Percentiles rank a stretch among this genome's conserved stretches.
phyloP scores from a whole-genome alignment of 2,113 vertebrate genomes.

The Vidua macroura region DNA sequence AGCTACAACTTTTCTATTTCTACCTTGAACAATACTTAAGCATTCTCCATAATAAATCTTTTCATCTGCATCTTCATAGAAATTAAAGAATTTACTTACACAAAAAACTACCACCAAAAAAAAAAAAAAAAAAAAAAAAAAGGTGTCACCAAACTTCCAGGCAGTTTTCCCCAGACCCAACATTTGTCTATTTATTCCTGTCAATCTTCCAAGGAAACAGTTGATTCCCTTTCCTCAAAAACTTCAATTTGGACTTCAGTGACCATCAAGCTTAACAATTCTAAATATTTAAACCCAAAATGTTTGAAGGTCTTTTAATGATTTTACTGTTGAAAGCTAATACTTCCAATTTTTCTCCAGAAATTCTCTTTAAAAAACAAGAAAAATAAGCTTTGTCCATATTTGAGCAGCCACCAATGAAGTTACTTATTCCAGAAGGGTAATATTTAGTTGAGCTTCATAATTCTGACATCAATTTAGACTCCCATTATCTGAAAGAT shows the following conservation, averaged over 20 bases:
- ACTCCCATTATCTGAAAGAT: not conserved
- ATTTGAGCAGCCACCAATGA: not conserved
- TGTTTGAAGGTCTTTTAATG: not conserved
- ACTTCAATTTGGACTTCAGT: not conserved
- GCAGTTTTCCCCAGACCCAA: not conserved
- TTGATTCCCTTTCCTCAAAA: not conserved
- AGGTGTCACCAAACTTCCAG: not conserved
- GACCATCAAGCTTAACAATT: not conserved
- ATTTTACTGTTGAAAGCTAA: not conserved
- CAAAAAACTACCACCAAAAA: not conserved
- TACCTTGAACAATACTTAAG: not conserved
- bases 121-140: not conserved
- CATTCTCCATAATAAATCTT: not conserved
- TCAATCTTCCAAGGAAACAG: not conserved
- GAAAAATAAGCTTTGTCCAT: not conserved
- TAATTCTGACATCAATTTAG: not conserved
- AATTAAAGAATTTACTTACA: not conserved
- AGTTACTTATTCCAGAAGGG: not conserved
- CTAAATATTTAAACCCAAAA: not conserved
- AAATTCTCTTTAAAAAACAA: not conserved
- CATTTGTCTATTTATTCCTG: not conserved
- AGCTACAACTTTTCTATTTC: not conserved
- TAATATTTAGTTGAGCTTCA: not conserved
- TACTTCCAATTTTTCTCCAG: not conserved
- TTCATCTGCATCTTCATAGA: not conserved